A percentile compares a stretch with the other conserved stretches of the same genome.
Evolutionary conservation across 2,888 invertebrate species (phyloP).

Genomic region (Parasteatoda lunata): DNA sequence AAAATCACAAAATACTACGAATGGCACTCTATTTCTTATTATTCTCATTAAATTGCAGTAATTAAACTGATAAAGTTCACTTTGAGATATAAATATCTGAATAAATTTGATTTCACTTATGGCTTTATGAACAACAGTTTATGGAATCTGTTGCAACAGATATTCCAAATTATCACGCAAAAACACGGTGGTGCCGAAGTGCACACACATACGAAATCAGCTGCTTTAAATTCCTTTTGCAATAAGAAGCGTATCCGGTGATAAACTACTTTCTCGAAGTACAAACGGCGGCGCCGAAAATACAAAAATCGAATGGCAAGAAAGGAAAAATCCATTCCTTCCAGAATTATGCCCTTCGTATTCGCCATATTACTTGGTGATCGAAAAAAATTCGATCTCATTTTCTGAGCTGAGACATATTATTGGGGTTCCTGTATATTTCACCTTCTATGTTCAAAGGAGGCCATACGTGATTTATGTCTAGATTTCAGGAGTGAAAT

Average conservation of each 20-base stretch:
- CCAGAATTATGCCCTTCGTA: slow-evolving; percentile 47
- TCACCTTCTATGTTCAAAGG: not conserved
- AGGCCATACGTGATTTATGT: slow-evolving; percentile 48
- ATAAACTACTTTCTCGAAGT: not conserved
- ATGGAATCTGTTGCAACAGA: no score
- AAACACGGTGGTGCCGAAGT: no score
- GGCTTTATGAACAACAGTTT: no score
- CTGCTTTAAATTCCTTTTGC: not conserved
- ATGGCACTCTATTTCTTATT: no score
- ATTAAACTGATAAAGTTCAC: no score
- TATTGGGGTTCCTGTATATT: slow-evolving; percentile 22
- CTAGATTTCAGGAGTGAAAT: slow-evolving; percentile 57
- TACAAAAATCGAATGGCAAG: slow-evolving; percentile 42
- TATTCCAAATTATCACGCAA: no score
- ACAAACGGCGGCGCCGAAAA: not conserved
- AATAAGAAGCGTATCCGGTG: not conserved
- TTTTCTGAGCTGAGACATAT: slow-evolving; percentile 34
- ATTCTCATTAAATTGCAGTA: no score
- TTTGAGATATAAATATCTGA: no score
- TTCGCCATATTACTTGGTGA: slow-evolving; percentile 63
- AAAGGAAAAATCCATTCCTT: slow-evolving; percentile 28
- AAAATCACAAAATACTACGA: no score
- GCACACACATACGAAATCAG: no score
- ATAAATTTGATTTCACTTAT: no score
- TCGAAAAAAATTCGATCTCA: slow-evolving; percentile 51